Evolutionary conservation across 2,113 vertebrate species (phyloP).

Genomic region (Murina feae): DNA sequence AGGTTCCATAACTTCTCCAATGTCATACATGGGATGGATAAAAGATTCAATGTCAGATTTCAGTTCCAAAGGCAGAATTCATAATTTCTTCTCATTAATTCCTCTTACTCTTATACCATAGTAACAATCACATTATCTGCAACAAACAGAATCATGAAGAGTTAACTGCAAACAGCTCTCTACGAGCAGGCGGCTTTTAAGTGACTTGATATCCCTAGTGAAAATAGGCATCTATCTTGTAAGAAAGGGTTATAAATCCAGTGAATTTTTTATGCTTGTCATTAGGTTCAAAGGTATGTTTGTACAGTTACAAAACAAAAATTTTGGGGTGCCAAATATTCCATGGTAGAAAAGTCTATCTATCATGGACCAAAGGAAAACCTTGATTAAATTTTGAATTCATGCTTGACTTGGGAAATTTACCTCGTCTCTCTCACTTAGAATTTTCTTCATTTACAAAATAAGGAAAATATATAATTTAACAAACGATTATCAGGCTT

Average conservation of each 20-base stretch:
- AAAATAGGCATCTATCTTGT: background rate
- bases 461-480: background rate
- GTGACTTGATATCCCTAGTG: background rate
- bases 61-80: background rate
- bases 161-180: background rate
- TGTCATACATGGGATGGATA: background rate
- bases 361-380: background rate
- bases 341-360: background rate
- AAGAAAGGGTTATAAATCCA: background rate
- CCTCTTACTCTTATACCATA: background rate
- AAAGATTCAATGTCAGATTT: background rate
- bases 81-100: background rate
- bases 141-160: background rate
- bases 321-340: background rate
- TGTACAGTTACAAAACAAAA: background rate
- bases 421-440: background rate
- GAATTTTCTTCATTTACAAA: background rate
- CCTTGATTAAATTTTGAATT: background rate
- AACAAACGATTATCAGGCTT: background rate
- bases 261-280: background rate
- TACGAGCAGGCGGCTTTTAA: background rate
- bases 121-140: background rate
- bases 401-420: background rate
- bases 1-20: background rate
- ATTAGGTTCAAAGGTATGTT: background rate